These are phyloP conservation scores for Calidris pugnax DNA, from an alignment of 2,113 vertebrate species.

Conservation along the genomic window DNA sequence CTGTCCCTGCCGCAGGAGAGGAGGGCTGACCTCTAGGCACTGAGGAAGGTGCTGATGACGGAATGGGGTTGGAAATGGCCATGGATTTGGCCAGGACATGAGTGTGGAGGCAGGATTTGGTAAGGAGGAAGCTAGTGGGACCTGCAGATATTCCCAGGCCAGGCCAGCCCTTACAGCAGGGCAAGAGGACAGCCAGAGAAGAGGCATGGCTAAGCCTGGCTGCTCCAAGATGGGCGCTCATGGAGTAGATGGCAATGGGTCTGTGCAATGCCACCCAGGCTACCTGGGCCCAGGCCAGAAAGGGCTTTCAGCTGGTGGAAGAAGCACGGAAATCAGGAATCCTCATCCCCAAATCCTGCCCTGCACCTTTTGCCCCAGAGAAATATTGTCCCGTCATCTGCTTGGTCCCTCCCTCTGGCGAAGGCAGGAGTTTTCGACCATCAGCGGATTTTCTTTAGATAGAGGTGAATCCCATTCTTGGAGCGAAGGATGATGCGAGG, in stretches of 20 bases:
- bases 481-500: slow-evolving; percentile 78
- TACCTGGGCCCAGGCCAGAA: not conserved
- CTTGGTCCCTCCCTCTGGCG: not conserved
- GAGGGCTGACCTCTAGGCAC: slow-evolving; percentile 29
- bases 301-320: not conserved
- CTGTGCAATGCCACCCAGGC: not conserved
- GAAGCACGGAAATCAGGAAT: not conserved
- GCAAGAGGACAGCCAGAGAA: not conserved
- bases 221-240: not conserved
- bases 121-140: not conserved
- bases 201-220: not conserved
- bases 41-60: not conserved
- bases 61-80: not conserved
- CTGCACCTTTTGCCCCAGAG: not conserved
- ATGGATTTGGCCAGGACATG: not conserved
- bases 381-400: not conserved
- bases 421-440: not conserved
- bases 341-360: not conserved
- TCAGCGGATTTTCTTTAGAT: slow-evolving; percentile 69
- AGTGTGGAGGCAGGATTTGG: not conserved
- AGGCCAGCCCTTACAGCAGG: not conserved
- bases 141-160: not conserved
- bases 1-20: not conserved
- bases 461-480: slow-evolving; percentile 82
- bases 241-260: not conserved